phyloP scores from a whole-genome alignment of 1,140 invertebrate genomes.

The Melitaea cinxia region DNA sequence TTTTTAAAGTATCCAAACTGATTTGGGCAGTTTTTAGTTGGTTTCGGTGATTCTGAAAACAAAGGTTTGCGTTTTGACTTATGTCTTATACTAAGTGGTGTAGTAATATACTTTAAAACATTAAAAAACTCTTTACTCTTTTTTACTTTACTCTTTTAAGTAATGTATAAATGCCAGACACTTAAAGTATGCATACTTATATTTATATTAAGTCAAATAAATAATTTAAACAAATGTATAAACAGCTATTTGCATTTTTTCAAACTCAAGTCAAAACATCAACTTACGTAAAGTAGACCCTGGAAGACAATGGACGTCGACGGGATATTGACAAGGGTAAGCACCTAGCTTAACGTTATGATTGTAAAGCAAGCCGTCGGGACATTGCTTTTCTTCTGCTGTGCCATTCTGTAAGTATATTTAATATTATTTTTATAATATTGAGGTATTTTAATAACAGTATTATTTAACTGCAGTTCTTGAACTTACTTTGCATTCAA shows the following conservation, averaged over 20 bases:
- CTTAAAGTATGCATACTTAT: too few relatives aligned
- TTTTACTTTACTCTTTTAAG: too few relatives aligned
- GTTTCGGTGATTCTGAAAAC: constrained; percentile 77
- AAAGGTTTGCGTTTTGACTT: not conserved
- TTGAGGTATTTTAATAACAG: not conserved
- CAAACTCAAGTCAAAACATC: not conserved
- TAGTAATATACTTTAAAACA: too few relatives aligned
- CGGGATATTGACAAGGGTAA: constrained; percentile 92
- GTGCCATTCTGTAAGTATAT: constrained; percentile 83
- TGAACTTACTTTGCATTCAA: constrained; percentile 80
- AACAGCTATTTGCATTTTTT: not conserved
- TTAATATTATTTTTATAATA: not conserved
- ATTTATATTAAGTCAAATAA: too few relatives aligned
- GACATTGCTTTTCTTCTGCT: constrained; percentile 88
- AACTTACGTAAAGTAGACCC: constrained; percentile 87
- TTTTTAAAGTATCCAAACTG: constrained; percentile 92
- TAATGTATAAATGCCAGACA: too few relatives aligned
- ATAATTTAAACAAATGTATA: not conserved
- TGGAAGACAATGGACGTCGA: constrained; percentile 89
- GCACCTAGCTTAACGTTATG: constrained; percentile 85
- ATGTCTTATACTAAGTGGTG: not conserved
- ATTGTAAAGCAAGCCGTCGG: constrained; percentile 92
- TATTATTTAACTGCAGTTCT: too few relatives aligned
- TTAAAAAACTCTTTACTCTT: too few relatives aligned
- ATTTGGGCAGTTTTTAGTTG: constrained; percentile 91